Percentiles rank a stretch among this genome's conserved stretches.
Conservation (phyloP, 1,140 invertebrate genomes). For the Drosophila grimshawi region DNA sequence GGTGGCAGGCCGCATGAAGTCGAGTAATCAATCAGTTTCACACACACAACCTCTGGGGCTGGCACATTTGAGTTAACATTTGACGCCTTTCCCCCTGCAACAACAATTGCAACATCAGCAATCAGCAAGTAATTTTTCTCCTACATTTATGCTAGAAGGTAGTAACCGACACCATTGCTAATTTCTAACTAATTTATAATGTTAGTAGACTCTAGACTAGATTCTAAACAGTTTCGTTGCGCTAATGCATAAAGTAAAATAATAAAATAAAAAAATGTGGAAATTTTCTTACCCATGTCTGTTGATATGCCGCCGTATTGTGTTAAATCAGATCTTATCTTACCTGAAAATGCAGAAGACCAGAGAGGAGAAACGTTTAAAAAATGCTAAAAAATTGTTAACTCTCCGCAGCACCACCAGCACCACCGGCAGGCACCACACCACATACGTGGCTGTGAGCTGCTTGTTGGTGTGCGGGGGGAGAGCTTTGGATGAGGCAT, state of each 20-base stretch:
- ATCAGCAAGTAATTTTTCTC: background rate
- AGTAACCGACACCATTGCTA: constrained; percentile 42
- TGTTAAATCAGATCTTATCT: constrained; percentile 85
- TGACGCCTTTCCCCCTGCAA: constrained; percentile 10
- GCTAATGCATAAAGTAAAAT: constrained; percentile 34
- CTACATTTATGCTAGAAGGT: constrained; percentile 1
- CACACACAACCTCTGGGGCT: constrained; percentile 42
- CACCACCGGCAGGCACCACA: constrained; percentile 9
- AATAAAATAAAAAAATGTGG: constrained; percentile 74
- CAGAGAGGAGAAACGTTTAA: constrained; percentile 74
- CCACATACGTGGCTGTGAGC: no score
- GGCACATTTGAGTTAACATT: constrained; percentile 30
- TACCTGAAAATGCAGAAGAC: constrained; percentile 77
- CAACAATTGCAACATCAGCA: no score
- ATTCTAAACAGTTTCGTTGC: constrained; percentile 27
- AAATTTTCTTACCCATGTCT: constrained; percentile 84
- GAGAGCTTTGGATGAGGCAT: background rate
- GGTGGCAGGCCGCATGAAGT: constrained; percentile 22
- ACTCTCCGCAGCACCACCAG: constrained; percentile 18
- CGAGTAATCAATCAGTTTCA: constrained; percentile 73
- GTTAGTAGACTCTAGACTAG: constrained; percentile 46
- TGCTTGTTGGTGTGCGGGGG: background rate
- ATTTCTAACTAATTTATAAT: constrained; percentile 22
- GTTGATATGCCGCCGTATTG: constrained; percentile 84
- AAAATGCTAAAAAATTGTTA: constrained; percentile 74